Base-by-base conservation (phyloP, 2,113 vertebrate species). In the Dipodomys ordii region DNA sequence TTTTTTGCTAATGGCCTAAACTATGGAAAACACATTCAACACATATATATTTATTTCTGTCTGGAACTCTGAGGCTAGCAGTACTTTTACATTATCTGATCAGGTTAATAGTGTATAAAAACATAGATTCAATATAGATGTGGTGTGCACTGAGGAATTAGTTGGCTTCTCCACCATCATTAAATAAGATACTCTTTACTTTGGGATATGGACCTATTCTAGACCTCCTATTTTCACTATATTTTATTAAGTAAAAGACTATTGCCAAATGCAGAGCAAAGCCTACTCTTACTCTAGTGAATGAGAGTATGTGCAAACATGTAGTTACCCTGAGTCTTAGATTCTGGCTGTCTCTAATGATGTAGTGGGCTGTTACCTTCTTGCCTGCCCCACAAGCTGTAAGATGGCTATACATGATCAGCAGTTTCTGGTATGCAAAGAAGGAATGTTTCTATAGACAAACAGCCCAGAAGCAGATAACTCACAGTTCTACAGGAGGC, bases 191-290 rank as follows among this genome's bases (percentile, higher is more conserved):
- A 5, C 4, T 67, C 35, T 92, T 78, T 78, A n/a, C 22, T 49
- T 90, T 65, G 68, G n/a, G 35, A 67, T 83, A 22, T 18, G 1
- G 8, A 1, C 25, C 16, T 76, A 32, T 2, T 18, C 7, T 69
- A 71, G 19, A 81, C 16, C 10, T 72, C 53, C 27, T 25, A 19
- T 88, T 91, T 91, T 88, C 49, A 67, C 30, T 39, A 27, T 62
- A 27, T 67, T 92, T 92, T 39, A 57, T 35, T 88, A 2, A 76
- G 27, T 85, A 19, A 69, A 15, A 68, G 13, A 32, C 12, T 16
- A 80, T 83, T 49, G 30, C 22, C 76, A 88, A 80, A 4, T 94
- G 57, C 46, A 85, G 27, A 69, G 30, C 15, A 93, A 94, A 94
- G 46, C 23, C 46, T 25, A 9, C 5, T 53, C 35, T 57, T 62